These are phyloP conservation scores for Schlechtendalia chinensis DNA, from an alignment of 1,140 invertebrate species.

Conservation along the genomic window DNA sequence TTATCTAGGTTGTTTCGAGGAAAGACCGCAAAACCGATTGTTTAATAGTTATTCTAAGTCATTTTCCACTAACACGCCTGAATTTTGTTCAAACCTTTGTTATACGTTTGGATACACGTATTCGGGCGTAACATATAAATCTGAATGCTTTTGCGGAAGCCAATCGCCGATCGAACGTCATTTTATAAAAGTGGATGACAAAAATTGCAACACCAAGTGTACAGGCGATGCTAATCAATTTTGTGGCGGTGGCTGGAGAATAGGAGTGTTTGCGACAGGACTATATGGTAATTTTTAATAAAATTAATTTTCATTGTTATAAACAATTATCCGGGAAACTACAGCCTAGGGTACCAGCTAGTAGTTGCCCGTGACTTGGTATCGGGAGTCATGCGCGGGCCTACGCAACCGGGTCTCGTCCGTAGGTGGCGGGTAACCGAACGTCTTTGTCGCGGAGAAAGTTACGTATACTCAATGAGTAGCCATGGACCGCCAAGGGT, in stretches of 20 bases:
- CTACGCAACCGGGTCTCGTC: too few species aligned
- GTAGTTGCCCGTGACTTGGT: too few species aligned
- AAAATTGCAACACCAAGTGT: constrained; percentile 51
- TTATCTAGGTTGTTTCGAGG: constrained; percentile 47
- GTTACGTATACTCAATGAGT: too few species aligned
- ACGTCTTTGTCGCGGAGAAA: too few species aligned
- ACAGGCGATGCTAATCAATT: constrained; percentile 50
- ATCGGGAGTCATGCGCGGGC: too few species aligned
- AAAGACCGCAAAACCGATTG: constrained; percentile 33
- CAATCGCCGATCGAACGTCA: constrained; percentile 30
- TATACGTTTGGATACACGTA: constrained; percentile 36
- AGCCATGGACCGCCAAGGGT: too few species aligned
- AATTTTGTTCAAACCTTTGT: constrained; percentile 40
- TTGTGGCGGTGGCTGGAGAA: constrained; percentile 52
- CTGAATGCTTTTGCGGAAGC: constrained; percentile 52
- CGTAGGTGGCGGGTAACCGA: too few species aligned
- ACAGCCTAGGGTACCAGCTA: too few species aligned
- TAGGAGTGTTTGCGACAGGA: constrained; percentile 52
- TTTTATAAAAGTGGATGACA: constrained; percentile 40
- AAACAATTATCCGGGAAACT: too few species aligned
- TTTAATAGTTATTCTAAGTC: constrained; percentile 2
- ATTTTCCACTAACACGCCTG: constrained; percentile 15
- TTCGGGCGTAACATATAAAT: constrained; percentile 41
- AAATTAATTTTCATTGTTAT: neutral
- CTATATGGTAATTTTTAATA: constrained; percentile 6